Base-by-base conservation (phyloP, 1,140 invertebrate genomes). In the Penaeus indicus region DNA sequence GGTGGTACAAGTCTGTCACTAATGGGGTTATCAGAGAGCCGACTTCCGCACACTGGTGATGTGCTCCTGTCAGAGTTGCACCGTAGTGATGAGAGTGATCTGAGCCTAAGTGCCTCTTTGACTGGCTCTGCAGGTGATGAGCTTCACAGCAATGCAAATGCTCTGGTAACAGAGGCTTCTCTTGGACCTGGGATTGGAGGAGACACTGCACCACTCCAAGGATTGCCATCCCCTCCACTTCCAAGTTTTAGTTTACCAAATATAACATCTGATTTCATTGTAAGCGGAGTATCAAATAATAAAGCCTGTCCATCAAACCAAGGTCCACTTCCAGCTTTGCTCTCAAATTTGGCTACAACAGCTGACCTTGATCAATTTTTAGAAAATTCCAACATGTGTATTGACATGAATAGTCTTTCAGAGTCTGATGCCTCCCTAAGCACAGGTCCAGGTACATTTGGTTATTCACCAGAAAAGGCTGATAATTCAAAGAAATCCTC, bases 371-470 rank as follows among this genome's bases (percentile, higher is more conserved):
- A 86, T 16, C 86, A 87, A 38, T 91, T 91, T 83, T 79, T 91
- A 18, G 90, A 91, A 22, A 91, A 88, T 67, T 91, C 90, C 19
- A 91, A 91, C 63, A 91, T 91, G 90, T 90, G 90, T 32, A 90
- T 91, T 83, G 90, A 91, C 54, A 91, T 91, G 61, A 85, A 84
- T 69, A 90, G 84, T 84, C 86, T 91, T n/a, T 91, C 90, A 21
- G 90, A 91, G 62, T 86, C 83, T 63, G 90, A 90, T 67, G 86
- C 86, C 67, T 91, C 90, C 42, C 85, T 89, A 22, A 91, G 81
- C 75, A 75, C 89, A 54, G 84, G 67, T 38, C 61, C 84, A 47
- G 72, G 84, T 61, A 60, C 85, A 3, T 91, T 91, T 85, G 61
- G 67, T 2, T 89, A 90, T 32, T 87, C 88, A 67, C 83, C 86